These are phyloP conservation scores for Rhincodon typus DNA, from an alignment of 2,797 vertebrate species.

Conservation along the genomic window DNA sequence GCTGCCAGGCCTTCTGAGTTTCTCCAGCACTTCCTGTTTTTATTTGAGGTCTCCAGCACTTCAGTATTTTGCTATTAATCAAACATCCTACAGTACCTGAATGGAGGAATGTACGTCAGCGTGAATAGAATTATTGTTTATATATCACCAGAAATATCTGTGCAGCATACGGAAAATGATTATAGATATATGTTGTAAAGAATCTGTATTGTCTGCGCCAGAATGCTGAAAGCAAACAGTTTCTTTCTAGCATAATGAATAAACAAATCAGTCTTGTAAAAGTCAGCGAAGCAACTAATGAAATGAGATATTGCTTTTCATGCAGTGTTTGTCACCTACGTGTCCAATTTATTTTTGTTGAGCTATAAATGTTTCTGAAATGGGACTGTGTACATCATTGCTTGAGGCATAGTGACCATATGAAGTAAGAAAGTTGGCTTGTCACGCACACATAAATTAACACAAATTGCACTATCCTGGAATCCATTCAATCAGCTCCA, in stretches of 20 bases:
- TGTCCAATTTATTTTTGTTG: background rate
- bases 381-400: background rate
- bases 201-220: background rate
- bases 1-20: too few species aligned
- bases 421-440: background rate
- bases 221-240: background rate
- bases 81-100: background rate
- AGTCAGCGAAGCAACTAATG: background rate
- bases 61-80: too few species aligned
- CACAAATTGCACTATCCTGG: background rate
- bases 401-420: background rate
- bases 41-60: too few species aligned
- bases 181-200: background rate
- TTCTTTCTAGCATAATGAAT: background rate
- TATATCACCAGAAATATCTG: background rate
- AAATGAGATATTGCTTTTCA: slow-evolving; percentile 6
- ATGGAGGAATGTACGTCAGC: background rate
- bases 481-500: background rate
- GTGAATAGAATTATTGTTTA: background rate
- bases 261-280: background rate
- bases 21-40: too few species aligned
- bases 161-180: background rate
- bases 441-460: background rate
- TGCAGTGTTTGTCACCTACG: background rate
- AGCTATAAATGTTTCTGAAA: background rate